Evolutionary conservation across 2,888 invertebrate species (phyloP), one percentile per base, ranked within the genome.

Genomic region (Ormyrus labotus): DNA sequence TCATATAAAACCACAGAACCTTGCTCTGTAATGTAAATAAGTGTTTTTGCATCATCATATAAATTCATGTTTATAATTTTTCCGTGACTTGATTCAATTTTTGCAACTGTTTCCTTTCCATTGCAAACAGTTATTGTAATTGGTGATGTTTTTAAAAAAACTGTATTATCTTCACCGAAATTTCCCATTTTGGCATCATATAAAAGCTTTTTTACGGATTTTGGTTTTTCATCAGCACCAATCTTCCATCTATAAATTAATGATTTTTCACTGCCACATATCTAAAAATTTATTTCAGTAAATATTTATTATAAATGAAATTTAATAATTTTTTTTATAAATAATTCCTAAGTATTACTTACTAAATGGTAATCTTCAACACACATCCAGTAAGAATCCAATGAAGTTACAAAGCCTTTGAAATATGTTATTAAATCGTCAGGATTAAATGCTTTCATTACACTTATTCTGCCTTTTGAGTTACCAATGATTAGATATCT

Each of bases 31-130:
- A 92, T 92, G 85, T 92, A 93, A 9, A 93, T 85, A 0, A 93
- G 87, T 86, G 92, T 91, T 53, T 91, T 92, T 83, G 92, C 93
- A 87, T 93, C 92, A 0, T 92, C 91, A 0, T 92, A 92, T 81
- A 93, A 91, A 73, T 91, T 91, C 2, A 93, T 88, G 5, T 88
- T 87, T 1, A 91, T 92, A 69, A 93, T 92, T 70, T 89, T 91
- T 53, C 92, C 92, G 64, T 92, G 90, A 0, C 90, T 84, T 77
- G 90, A 90, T 34, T 92, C 90, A 3, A 90, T 86, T 89, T 92
- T 92, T 61, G 91, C 90, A 57, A 92, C 84, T 0, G 91, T 86
- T 82, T 91, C 91, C 80, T 92, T 90, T 50, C 92, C 93, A 47
- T 91, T 91, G 89, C 91, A 92, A 78, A 84, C 71, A 48, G 85